Evolutionary conservation across 2,797 vertebrate genomes (phyloP), one percentile per base, ranked within the genome.

Genomic region (Sebastes iracundus): DNA sequence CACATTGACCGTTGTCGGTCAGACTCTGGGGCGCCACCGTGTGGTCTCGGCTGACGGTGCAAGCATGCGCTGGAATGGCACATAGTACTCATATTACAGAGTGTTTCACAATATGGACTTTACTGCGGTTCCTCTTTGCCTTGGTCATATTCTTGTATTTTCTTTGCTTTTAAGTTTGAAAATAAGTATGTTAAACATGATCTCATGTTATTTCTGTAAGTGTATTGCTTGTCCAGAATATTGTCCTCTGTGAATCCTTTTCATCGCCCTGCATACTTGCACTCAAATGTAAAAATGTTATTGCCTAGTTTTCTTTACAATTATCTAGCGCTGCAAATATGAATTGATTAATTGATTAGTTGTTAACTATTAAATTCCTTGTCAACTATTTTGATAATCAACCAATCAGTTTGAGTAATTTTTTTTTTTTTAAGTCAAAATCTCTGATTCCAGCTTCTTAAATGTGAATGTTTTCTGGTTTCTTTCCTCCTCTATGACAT

Each of bases 21-120:
- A 78, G 59, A 87, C 87, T 85, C 62, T 13, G 74, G 46, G 78
- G 65, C 61, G 58, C 90, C 93, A 46, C 88, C 86, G 0, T 63
- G 87, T 94, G 94, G 90, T 74, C 11, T 4, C 4, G 38, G 56
- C 12, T 35, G 32, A 35, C 5, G 18, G 7, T 73, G 74, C 76
- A 72, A 10, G n/a, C 28, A 18, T 61, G 62, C 13, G 2, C 7
- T 71, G 68, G 76, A 87, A 86, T 80, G 80, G 80, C 66, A 65
- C 38, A 33, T 8, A 5, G 61, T 52, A 30, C 75, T 90, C 76
- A 42, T 33, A 35, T 88, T 84, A 85, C 81, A 33, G 60, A 30
- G 56, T 14, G 75, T 77, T 73, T 69, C 73, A 70, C 75, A 79
- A 68, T 46, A 28, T 46, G 67, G 67, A 75, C 46, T 60, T 77